Evolutionary conservation across 2,113 vertebrate genomes (phyloP).

Genomic region (Maccullochella peelii): DNA sequence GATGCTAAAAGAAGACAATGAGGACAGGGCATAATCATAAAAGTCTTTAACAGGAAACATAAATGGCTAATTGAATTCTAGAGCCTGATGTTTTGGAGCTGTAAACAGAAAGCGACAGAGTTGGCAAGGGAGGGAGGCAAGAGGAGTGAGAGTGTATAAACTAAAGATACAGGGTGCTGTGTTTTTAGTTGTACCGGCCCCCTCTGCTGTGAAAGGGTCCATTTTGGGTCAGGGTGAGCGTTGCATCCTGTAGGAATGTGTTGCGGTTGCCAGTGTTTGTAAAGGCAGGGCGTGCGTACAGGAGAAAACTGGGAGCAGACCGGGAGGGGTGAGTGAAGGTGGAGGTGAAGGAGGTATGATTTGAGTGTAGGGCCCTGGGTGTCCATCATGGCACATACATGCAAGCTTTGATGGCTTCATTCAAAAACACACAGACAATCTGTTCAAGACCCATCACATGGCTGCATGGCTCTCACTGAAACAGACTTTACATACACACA

Average conservation of each 20-base stretch:
- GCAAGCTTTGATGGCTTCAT: conserved; percentile 35
- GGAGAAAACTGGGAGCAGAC: conserved; percentile 47
- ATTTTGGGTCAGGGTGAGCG: conserved; percentile 61
- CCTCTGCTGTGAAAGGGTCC: conserved; percentile 57
- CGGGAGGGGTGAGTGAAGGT: conserved; percentile 40
- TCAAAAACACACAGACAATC: conserved; percentile 36
- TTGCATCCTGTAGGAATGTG: conserved; percentile 63
- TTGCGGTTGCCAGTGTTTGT: conserved; percentile 56
- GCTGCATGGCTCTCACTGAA: neutral
- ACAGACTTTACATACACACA: neutral
- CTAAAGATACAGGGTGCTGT: conserved; percentile 4
- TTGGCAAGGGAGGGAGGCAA: neutral
- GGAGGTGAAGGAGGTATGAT: no score
- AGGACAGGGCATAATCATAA: neutral
- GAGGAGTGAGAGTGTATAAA: neutral
- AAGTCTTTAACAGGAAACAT: conserved; percentile 28
- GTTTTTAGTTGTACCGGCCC: conserved; percentile 22
- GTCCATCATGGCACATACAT: conserved; percentile 17
- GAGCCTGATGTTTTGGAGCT: conserved; percentile 11
- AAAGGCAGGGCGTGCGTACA: conserved; percentile 45
- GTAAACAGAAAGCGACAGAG: conserved; percentile 19
- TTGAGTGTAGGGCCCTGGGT: conserved; percentile 21
- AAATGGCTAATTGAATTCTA: conserved; percentile 16
- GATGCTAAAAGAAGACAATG: conserved; percentile 19
- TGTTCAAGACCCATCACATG: conserved; percentile 15